These are phyloP conservation scores for Trogon melanurus DNA, from an alignment of 2,113 vertebrate genomes.

Conservation along the genomic window DNA sequence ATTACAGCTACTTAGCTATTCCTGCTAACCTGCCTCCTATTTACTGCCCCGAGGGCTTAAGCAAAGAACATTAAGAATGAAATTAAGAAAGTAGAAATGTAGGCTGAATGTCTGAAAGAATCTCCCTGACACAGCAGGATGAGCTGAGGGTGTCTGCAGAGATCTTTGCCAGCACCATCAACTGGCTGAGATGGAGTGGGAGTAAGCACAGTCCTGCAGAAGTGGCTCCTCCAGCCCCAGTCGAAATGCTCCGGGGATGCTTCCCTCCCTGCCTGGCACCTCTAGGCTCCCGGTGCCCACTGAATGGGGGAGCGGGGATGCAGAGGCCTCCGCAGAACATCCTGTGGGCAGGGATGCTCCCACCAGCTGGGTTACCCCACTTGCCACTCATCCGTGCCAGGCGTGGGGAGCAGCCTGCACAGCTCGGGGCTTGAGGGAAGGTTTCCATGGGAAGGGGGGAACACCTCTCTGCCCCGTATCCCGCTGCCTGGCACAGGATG, in stretches of 20 bases:
- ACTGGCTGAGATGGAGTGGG: not conserved
- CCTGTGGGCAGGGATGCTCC: not conserved
- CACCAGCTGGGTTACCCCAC: fast-evolving
- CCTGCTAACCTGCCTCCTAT: slow-evolving; percentile 49
- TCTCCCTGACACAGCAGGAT: slow-evolving; percentile 3
- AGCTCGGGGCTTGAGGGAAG: fast-evolving
- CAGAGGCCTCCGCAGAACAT: fast-evolving
- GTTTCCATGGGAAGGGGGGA: not conserved
- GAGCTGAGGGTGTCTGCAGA: not conserved
- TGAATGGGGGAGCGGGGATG: fast-evolving
- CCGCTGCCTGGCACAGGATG: not conserved
- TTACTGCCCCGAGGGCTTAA: slow-evolving; percentile 42
- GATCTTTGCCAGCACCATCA: not conserved
- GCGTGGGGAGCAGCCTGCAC: not conserved
- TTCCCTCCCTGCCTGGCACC: not conserved
- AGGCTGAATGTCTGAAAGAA: slow-evolving; percentile 29
- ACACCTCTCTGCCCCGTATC: not conserved
- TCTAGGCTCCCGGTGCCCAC: not conserved
- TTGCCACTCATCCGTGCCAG: fast-evolving
- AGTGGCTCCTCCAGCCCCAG: fast-evolving
- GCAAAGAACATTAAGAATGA: slow-evolving; percentile 48
- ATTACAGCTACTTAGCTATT: slow-evolving; percentile 51
- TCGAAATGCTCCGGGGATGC: fast-evolving
- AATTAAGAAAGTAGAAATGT: slow-evolving; percentile 48
- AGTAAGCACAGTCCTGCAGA: not conserved